Evolutionary conservation across 2,888 invertebrate species (phyloP), one percentile per base, ranked within the genome.

Genomic region (Periphyllus acericola): DNA sequence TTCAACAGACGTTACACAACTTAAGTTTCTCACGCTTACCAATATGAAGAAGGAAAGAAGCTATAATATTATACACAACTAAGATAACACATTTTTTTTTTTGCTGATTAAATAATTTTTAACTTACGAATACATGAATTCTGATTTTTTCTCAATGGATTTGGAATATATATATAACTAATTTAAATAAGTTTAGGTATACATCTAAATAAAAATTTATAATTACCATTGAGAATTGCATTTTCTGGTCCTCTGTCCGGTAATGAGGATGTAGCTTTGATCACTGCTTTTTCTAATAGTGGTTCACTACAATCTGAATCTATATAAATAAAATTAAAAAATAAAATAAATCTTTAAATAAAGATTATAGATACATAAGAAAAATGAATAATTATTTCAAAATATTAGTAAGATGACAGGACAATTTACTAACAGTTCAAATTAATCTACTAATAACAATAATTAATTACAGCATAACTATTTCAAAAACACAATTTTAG

Each of bases 211-310:
- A 19, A 46, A 4, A 83, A 78, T 46, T 60, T n/a, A 76, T 89
- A 89, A 91, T 95, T 94, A 97, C 97, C 96, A 93, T 96, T 94
- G 90, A 97, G 93, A 91, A 94, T 93, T 68, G 97, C 97, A 93
- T 97, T 96, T 89, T 95, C 94, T n/a, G 97, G 95, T 89, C 96
- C 96, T 91, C 97, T 93, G 90, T 96, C 96, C 82, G 94, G 93
- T 89, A 97, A 92, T 90, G 95, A 95, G 32, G 97, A 96, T 74
- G 97, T 97, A 52, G 97, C 97, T 89, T 94, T 94, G 90, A 97
- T 92, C 89, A 93, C 94, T 89, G 97, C 95, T 90, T 92, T 93
- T 34, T 95, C 94, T 91, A 97, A 92, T 89, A 97, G 92, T 19
- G 97, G 95, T 90, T 94, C 94, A 91, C 95, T 96, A 92, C 97